Evolutionary conservation across 2,888 invertebrate species (phyloP), one percentile per base, ranked within the genome.

Genomic region (Chymomyza procnemis): DNA sequence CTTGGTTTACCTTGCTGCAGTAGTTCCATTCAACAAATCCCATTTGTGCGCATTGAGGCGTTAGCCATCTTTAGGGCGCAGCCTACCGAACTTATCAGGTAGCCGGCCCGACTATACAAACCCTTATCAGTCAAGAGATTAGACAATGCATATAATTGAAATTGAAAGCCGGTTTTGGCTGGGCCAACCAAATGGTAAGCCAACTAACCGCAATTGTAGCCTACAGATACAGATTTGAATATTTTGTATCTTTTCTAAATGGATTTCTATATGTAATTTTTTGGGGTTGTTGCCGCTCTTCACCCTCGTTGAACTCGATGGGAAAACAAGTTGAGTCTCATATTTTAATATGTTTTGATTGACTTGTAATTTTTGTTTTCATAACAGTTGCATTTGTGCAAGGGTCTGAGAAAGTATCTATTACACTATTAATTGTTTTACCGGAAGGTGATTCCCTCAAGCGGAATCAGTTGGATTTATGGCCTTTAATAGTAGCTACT

Each of bases 321-420:
- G 76, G 83, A 87, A 81, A 83, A 88, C 84, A 77, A 81, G 80
- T 69, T 82, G 76, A 88, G 85, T 73, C 73, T 75, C 71, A 82
- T 76, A 83, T 87, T 74, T 85, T 81, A 79, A 88, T 84, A 85
- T 88, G 79, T 88, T 89, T 88, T 89, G 88, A 89, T 89, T 89
- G 89, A 85, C 78, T 88, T 78, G 78, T 83, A 78, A 88, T 78
- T 54, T n/a, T 83, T 82, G 75, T 80, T 82, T 80, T 79, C 68
- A 73, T 66, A 74, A 72, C 79, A 75, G 64, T 75, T 71, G 64
- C 58, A 73, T 64, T 68, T 60, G 26, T 16, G 47, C 47, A 4
- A 47, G 47, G 47, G 47, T 4, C 47, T 50, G 1, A 3, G 16
- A 79, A 78, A 85, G 80, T 88, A 88, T 88, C 86, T 77, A 79